Evolutionary conservation across 2,888 invertebrate species (phyloP), one percentile per base, ranked within the genome.

Genomic region (Hedychridium roseum): DNA sequence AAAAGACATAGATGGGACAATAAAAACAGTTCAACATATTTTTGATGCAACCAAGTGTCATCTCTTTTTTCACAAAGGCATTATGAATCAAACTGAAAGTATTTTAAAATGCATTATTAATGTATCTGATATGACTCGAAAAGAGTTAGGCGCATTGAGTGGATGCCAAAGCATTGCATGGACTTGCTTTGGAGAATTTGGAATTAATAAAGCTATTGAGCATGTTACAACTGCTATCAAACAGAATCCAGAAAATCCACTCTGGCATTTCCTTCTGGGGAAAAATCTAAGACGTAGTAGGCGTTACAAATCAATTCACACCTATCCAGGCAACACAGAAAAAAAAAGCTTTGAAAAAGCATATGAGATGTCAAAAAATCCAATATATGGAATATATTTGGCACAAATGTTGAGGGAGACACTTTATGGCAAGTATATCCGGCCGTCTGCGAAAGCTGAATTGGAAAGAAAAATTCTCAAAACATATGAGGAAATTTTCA

Each of bases 181-280:
- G 27, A 30, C 35, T 2, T 23, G 15, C 1, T 39, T 41, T 21
- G n/a, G 36, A 7, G 36, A 43, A 4, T 40, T n/a, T 15, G 43
- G 38, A 2, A 16, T 39, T 2, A 2, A 43, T 1, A 23, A 39
- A 15, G 38, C 38, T 3, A 11, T 43, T 27, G 35, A 21, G 5
- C 7, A 5, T 6, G 47, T 39, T 20, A 39, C 6, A 5, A 26
- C 31, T 34, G 51, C 51, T 9, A 7, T 52, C 1, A 40, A 52
- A 11, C 20, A 5, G 7, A 17, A 52, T 32, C 15, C 23, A 30
- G 26, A 34, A 5, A 48, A 43, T 23, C 35, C 43, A 9, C 7
- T 52, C 1, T 52, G 51, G 51, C 48, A 48, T 11, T 52, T 52
- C 21, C 35, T 40, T 18, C 14, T 48, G 2, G 51, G 31, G n/a